Evolutionary conservation across 2,113 vertebrate species (phyloP).

Genomic region (Tragulus kanchil): DNA sequence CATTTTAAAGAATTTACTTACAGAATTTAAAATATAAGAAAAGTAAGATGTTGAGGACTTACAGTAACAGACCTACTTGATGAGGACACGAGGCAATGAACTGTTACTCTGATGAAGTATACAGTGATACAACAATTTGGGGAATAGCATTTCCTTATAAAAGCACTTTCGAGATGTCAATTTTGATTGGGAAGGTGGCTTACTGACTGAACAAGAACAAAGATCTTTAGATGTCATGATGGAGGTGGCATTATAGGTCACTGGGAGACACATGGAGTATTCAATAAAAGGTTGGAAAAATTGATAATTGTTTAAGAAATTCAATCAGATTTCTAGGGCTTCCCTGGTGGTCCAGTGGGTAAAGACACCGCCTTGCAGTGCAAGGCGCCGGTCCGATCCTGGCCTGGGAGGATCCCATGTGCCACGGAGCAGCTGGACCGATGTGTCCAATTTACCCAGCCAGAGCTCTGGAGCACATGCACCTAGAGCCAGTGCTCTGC

Average conservation of each 20-base stretch:
- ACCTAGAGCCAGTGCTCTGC: too few relatives aligned
- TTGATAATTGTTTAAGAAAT: background rate
- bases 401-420: too few relatives aligned
- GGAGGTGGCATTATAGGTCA: background rate
- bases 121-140: background rate
- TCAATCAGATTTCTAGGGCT: too few relatives aligned
- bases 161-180: too few relatives aligned
- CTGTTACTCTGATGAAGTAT: background rate
- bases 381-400: too few relatives aligned
- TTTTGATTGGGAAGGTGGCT: too few relatives aligned
- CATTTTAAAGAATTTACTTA: background rate
- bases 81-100: background rate
- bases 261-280: background rate
- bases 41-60: background rate
- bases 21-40: background rate
- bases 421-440: too few relatives aligned
- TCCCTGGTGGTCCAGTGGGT: too few relatives aligned
- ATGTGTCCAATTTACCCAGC: too few relatives aligned
- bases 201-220: background rate
- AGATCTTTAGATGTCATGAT: background rate
- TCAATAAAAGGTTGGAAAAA: background rate
- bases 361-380: too few relatives aligned
- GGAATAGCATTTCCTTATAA: background rate
- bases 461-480: too few relatives aligned
- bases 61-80: background rate